A percentile compares a stretch with the other conserved stretches of the same genome.
Evolutionary conservation across 2,113 vertebrate species (phyloP).

Genomic region (Gopherus evgoodei): DNA sequence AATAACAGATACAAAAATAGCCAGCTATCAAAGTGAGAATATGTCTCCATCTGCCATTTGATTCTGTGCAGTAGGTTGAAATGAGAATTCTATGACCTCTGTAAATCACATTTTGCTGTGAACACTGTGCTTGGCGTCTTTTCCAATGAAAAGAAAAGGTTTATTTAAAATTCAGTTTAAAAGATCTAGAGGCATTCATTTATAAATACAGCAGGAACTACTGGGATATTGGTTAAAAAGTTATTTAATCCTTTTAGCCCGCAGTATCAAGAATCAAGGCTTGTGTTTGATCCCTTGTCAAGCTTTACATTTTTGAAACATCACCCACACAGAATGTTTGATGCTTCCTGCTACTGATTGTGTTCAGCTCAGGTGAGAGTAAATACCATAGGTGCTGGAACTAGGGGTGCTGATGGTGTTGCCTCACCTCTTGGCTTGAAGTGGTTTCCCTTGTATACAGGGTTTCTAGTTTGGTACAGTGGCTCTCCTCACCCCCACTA

Average conservation of each 20-base stretch:
- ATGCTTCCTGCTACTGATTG: not conserved
- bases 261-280: not conserved
- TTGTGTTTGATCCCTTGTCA: not conserved
- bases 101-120: fast-evolving
- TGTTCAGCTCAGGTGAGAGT: not conserved
- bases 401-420: no score
- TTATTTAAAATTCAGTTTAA: not conserved
- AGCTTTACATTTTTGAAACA: not conserved
- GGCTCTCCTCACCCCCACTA: no score
- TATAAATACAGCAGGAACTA: not conserved
- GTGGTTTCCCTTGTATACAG: no score
- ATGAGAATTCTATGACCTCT: not conserved
- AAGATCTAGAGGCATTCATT: not conserved
- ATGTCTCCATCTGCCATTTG: not conserved
- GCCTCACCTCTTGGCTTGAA: no score
- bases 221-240: not conserved
- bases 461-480: no score
- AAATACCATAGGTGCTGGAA: not conserved
- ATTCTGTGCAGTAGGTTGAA: not conserved
- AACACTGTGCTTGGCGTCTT: not conserved
- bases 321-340: not conserved
- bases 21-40: not conserved
- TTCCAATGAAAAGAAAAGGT: not conserved
- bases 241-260: not conserved
- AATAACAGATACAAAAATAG: not conserved